Evolutionary conservation across 2,113 vertebrate genomes (phyloP).

Genomic region (Triplophysa dalaica): DNA sequence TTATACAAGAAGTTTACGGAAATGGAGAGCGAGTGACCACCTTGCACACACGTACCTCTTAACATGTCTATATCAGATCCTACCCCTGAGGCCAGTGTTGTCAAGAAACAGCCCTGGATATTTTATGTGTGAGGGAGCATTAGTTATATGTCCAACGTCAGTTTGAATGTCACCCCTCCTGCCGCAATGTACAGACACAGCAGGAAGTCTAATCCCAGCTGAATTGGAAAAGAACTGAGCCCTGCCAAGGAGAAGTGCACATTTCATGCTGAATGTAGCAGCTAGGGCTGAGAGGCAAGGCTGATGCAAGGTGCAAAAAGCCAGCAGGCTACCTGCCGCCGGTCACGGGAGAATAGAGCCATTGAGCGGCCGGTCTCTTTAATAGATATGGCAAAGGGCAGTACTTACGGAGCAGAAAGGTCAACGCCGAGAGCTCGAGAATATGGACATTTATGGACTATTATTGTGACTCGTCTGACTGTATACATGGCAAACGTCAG

Average conservation of each 20-base stretch:
- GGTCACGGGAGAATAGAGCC: slow-evolving; percentile 40
- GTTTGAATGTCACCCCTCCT: slow-evolving; percentile 53
- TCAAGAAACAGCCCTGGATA: background rate
- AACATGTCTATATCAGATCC: slow-evolving; percentile 25
- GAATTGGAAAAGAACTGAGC: slow-evolving; percentile 37
- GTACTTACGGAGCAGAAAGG: slow-evolving; percentile 51
- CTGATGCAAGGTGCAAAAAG: slow-evolving; percentile 39
- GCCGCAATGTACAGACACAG: slow-evolving; percentile 38
- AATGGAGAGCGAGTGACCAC: slow-evolving; percentile 23
- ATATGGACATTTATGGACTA: slow-evolving; percentile 18
- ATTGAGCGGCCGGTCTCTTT: slow-evolving; percentile 33
- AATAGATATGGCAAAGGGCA: slow-evolving; percentile 54
- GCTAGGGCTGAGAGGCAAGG: slow-evolving; percentile 42
- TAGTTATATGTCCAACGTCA: slow-evolving; percentile 45
- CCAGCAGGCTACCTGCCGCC: slow-evolving; percentile 35
- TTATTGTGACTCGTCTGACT: background rate
- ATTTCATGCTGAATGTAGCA: slow-evolving; percentile 48
- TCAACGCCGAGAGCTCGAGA: slow-evolving; percentile 35
- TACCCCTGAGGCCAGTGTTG: slow-evolving; percentile 39
- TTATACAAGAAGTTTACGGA: slow-evolving; percentile 3
- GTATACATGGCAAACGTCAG: slow-evolving; percentile 10
- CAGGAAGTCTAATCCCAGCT: slow-evolving; percentile 48
- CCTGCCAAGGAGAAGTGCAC: slow-evolving; percentile 33
- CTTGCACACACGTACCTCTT: slow-evolving; percentile 8
- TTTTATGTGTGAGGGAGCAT: slow-evolving; percentile 20